phyloP scores from a whole-genome alignment of 1,140 invertebrate species.

The Dendrolimus kikuchii region DNA sequence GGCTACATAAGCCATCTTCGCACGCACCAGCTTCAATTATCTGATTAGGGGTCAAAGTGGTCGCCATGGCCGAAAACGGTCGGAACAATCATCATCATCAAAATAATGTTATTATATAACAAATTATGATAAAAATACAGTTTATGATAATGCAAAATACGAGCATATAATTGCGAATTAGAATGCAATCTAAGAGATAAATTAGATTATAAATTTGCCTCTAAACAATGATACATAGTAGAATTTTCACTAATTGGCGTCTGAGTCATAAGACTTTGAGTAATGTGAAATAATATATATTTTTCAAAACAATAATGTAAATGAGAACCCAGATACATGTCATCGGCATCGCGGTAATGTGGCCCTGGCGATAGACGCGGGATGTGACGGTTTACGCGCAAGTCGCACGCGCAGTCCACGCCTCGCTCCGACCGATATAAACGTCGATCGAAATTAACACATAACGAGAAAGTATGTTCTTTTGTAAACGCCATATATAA shows the following conservation, averaged over 20 bases:
- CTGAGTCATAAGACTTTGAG: constrained; percentile 41
- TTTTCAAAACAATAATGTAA: constrained; percentile 24
- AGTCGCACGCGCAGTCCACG: constrained; percentile 48
- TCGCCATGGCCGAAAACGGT: no score
- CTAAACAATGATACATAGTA: neutral
- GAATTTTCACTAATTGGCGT: constrained; percentile 13
- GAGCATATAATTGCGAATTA: no score
- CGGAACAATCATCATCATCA: no score
- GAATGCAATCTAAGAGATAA: no score
- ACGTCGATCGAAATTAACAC: constrained; percentile 54
- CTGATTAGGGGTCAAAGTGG: no score
- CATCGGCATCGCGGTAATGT: constrained; percentile 25
- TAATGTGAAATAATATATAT: constrained; percentile 30
- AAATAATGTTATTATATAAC: no score
- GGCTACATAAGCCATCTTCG: no score
- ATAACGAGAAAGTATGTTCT: constrained; percentile 35
- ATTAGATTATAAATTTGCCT: no score
- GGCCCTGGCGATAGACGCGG: constrained; percentile 26
- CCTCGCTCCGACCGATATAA: constrained; percentile 49
- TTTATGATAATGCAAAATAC: no score
- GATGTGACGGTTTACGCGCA: constrained; percentile 27
- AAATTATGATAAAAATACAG: no score
- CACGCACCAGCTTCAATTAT: no score
- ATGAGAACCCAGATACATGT: constrained; percentile 22
- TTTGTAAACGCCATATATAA: no score